Evolutionary conservation across 2,888 invertebrate species (phyloP), one percentile per base, ranked within the genome.

Genomic region (Caenorhabditis panamensis): DNA sequence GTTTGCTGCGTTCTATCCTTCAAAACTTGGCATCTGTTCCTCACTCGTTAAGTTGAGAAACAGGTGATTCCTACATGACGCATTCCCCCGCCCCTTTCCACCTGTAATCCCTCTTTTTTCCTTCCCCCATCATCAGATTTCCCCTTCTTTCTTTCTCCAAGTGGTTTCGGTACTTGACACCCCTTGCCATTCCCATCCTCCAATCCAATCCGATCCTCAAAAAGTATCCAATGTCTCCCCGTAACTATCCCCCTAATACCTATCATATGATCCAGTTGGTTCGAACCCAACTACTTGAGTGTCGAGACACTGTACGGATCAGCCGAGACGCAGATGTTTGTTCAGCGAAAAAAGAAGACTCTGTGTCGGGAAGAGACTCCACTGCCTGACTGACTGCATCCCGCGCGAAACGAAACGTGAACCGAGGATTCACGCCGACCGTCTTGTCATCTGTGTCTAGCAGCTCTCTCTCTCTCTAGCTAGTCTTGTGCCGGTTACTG

Each of bases 191-290:
- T 49, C 24, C 26, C 31, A 63, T 62, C 53, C 59, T 41, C 41
- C 41, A 31, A 6, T 31, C 31, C 31, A n/a, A n/a, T n/a, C n/a
- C n/a, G n/a, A n/a, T 36, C 36, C 36, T 36, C 36, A 36, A 61
- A 67, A 67, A 76, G 67, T 76, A 76, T 76, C 75, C 67, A 53
- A 76, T 75, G 66, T 75, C 75, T 37, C n/a, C 41, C 44, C 22
- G 6, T 41, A 41, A 13, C 41, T 18, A 22, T 59, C 51, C 36
- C 49, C 31, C 63, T 64, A 67, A 56, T 76, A 67, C 62, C 75
- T 68, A 78, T 78, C 78, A 78, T 72, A 78, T 78, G 78, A 78
- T 78, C 78, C 61, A 78, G 78, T 78, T 71, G 71, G 78, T 78
- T 78, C 78, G 78, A 71, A 78, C 78, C n/a, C 69, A 64, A 75